phyloP scores from a whole-genome alignment of 35 echinoderm and acorn worm species.

The Ophioderma brevispina region DNA sequence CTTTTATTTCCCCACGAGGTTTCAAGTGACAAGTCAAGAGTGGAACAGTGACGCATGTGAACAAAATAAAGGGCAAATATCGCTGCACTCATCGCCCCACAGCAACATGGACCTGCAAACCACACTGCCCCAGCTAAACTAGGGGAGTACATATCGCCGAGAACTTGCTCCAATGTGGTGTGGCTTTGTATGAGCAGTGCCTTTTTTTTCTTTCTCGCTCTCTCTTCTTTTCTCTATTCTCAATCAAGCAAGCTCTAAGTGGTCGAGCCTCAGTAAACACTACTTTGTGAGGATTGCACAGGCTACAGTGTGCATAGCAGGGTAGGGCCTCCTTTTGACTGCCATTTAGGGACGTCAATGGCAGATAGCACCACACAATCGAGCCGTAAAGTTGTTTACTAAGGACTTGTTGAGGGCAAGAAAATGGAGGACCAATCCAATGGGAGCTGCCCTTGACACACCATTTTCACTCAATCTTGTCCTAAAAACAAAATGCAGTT shows the following conservation, averaged over 20 bases:
- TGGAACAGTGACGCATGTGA: conserved; percentile 17
- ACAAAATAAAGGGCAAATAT: conserved; percentile 34
- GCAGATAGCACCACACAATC: background rate
- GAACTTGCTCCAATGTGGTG: background rate
- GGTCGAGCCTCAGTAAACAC: background rate
- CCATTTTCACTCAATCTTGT: background rate
- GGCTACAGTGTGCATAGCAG: background rate
- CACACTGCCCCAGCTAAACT: background rate
- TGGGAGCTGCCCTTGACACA: conserved; percentile 36
- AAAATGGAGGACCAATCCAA: background rate
- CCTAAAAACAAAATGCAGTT: background rate
- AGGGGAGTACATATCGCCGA: background rate
- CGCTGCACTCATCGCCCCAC: no score
- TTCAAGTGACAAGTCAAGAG: conserved; percentile 38
- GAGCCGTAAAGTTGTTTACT: conserved; percentile 40
- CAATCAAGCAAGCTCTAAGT: background rate
- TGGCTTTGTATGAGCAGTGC: background rate
- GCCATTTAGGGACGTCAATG: background rate
- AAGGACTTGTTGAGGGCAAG: conserved; percentile 26
- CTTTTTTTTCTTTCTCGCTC: background rate
- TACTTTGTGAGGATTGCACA: background rate
- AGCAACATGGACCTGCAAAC: no score
- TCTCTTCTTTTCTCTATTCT: background rate
- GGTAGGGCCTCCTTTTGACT: background rate
- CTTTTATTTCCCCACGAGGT: conserved; percentile 23